Conservation (phyloP, 2,888 invertebrate genomes). For the Melanotus villosus region DNA sequence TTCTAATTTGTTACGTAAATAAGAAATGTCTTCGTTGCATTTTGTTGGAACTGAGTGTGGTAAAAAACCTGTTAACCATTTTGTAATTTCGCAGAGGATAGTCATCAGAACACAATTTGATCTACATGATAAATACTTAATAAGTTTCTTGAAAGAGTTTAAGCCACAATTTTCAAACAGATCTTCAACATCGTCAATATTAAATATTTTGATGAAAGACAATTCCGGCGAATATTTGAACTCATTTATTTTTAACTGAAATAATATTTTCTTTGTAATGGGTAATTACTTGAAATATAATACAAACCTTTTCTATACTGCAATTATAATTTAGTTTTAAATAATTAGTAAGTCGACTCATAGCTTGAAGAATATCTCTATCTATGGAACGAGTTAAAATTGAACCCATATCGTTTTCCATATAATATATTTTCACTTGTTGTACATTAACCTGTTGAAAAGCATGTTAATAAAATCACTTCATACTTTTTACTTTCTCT, state of each 20-base stretch:
- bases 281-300: too few relatives aligned
- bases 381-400: constrained; percentile 75
- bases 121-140: constrained; percentile 75
- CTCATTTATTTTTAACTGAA: constrained; percentile 16
- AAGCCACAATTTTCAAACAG: constrained; percentile 77
- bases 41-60: constrained; percentile 67
- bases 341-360: constrained; percentile 59
- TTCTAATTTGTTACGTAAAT: constrained; percentile 63
- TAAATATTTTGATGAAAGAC: constrained; percentile 61
- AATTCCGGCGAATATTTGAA: constrained; percentile 28
- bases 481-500: too few relatives aligned
- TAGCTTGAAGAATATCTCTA: constrained; percentile 73
- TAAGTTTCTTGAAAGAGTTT: constrained; percentile 75
- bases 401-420: constrained; percentile 82
- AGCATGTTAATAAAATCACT: too few relatives aligned
- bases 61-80: constrained; percentile 68
- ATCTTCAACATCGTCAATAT: constrained; percentile 76
- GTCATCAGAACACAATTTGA: constrained; percentile 71
- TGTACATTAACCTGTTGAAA: not conserved
- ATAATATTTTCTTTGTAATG: too few relatives aligned
- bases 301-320: constrained; percentile 15
- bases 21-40: not conserved
- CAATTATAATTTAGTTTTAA: constrained; percentile 2
- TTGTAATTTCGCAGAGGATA: constrained; percentile 76
- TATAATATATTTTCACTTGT: constrained; percentile 80